A percentile compares a stretch with the other conserved stretches of the same genome.
Conservation (phyloP, 1,140 invertebrate species). For the Stenopsyche tienmushanensis region DNA sequence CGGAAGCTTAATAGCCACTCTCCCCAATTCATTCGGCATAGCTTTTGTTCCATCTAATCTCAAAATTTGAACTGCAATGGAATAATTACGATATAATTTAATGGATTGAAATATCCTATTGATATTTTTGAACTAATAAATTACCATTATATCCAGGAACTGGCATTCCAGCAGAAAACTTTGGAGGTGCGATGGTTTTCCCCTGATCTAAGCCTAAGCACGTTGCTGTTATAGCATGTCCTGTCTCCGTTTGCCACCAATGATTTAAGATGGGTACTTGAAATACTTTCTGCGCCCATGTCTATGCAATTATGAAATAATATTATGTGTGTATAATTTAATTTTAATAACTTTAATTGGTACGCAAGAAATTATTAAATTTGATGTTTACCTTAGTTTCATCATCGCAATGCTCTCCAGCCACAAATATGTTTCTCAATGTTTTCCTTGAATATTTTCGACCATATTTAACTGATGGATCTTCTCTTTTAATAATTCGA, state of each 20-base stretch:
- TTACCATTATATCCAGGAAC: constrained; percentile 82
- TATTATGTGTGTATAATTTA: neutral
- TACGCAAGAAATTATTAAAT: neutral
- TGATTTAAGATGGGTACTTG: constrained; percentile 86
- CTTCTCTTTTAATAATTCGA: constrained; percentile 76
- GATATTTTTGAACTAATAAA: constrained; percentile 32
- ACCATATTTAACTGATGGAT: constrained; percentile 67
- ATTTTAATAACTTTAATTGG: neutral
- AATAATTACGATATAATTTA: constrained; percentile 30
- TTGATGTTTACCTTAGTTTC: constrained; percentile 65
- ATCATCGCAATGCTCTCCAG: constrained; percentile 91
- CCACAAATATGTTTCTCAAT: constrained; percentile 81
- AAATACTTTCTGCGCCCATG: constrained; percentile 80
- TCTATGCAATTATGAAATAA: constrained; percentile 47
- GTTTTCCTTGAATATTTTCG: constrained; percentile 70
- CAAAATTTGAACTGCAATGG: constrained; percentile 69
- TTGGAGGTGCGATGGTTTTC: constrained; percentile 59
- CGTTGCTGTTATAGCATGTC: constrained; percentile 82
- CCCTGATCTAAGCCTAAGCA: constrained; percentile 75
- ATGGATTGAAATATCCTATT: neutral
- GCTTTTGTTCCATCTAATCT: constrained; percentile 70
- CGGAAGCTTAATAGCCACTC: constrained; percentile 82
- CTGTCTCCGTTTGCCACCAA: constrained; percentile 97
- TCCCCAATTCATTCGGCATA: constrained; percentile 70
- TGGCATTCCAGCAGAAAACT: constrained; percentile 69